Evolutionary conservation across 1,140 invertebrate genomes (phyloP).

Genomic region (Danaus plexippus): DNA sequence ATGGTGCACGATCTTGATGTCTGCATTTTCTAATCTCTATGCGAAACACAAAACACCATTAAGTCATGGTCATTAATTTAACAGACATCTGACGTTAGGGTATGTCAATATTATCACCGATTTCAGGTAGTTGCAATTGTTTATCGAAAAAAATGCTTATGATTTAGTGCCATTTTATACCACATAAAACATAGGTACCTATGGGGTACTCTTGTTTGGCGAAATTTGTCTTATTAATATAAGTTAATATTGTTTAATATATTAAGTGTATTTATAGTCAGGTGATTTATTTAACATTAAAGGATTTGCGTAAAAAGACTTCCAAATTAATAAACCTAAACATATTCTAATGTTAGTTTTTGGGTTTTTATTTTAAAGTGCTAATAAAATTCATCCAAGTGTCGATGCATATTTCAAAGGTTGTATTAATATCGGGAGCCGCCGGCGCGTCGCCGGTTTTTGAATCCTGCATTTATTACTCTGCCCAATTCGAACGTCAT

Average conservation of each 20-base stretch:
- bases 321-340: too few species aligned
- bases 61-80: constrained; percentile 61
- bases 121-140: constrained; percentile 21
- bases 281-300: too few species aligned
- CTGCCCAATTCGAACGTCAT: constrained; percentile 53
- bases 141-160: not conserved
- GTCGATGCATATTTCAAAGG: constrained; percentile 31
- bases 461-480: constrained; percentile 49
- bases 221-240: too few species aligned
- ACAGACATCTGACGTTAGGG: constrained; percentile 23
- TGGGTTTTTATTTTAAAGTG: not conserved
- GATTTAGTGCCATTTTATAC: not conserved
- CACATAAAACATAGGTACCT: constrained; percentile 2
- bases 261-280: too few species aligned
- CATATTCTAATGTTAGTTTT: too few species aligned
- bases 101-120: constrained; percentile 23
- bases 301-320: too few species aligned
- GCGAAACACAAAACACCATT: constrained; percentile 34
- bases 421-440: constrained; percentile 42
- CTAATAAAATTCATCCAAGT: constrained; percentile 18
- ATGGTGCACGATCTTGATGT: constrained; percentile 55
- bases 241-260: too few species aligned
- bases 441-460: constrained; percentile 36
- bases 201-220: not conserved
- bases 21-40: constrained; percentile 44